Percentiles rank a stretch among this genome's conserved stretches.
Evolutionary conservation across 2,888 invertebrate species (phyloP).

Genomic region (Eupeodes luniger): DNA sequence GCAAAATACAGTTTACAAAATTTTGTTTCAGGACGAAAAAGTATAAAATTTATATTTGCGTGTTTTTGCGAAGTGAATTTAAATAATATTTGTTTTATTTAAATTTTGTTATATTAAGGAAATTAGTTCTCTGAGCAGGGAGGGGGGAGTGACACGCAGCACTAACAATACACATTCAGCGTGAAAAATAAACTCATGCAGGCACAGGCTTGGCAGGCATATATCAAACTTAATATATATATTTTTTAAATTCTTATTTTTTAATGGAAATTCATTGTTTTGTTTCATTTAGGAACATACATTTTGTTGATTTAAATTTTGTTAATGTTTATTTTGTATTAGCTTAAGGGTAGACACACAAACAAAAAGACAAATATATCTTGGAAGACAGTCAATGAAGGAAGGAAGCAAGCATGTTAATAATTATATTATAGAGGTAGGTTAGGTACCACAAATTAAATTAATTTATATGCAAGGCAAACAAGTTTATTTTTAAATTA

Average conservation of each 20-base stretch:
- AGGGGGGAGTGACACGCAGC: neutral
- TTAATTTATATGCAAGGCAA: constrained; percentile 20
- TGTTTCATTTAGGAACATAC: neutral
- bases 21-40: neutral
- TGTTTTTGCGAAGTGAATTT: neutral
- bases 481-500: neutral
- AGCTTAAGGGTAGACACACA: neutral
- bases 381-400: constrained; percentile 12
- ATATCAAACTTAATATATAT: constrained; percentile 25
- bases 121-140: neutral
- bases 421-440: neutral
- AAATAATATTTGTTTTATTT: constrained; percentile 11
- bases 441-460: neutral
- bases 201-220: constrained; percentile 22
- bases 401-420: constrained; percentile 55
- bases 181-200: constrained; percentile 62
- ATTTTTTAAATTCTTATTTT: constrained; percentile 21
- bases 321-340: neutral
- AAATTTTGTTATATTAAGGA: constrained; percentile 6
- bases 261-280: constrained; percentile 11
- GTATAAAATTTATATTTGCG: neutral
- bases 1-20: constrained; percentile 48
- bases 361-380: constrained; percentile 12
- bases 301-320: neutral
- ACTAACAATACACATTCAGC: constrained; percentile 38